Base-by-base conservation (phyloP, 1,140 invertebrate species). In the Drosophila bocki region DNA sequence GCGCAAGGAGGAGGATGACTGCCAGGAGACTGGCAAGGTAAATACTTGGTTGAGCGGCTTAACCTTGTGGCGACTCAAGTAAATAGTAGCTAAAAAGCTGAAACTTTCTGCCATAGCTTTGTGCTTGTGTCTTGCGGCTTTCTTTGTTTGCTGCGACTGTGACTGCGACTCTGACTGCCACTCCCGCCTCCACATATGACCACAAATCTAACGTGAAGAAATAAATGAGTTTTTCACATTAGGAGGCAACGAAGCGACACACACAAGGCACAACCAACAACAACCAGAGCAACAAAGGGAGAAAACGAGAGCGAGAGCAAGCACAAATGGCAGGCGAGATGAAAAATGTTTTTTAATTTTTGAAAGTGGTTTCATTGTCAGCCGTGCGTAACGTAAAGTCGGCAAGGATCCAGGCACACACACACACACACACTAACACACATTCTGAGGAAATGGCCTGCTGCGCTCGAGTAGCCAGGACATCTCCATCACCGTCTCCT, bases 321-420 rank as follows among this genome's bases (percentile, higher is more conserved):
- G 72, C 75, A 70, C 65, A 83, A 87, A 83, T 83, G 83, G 76
- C 72, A 88, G 77, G 64, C 82, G 81, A 90, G 84, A 92, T 92
- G 82, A 92, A 92, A 92, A 92, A 92, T 92, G 86, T 88, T 91
- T 92, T 91, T 92, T 92, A 92, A 92, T 92, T 92, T 92, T 92
- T 92, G 78, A 91, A 92, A 92, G 91, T 92, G 91, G 91, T 92
- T 92, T 87, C 80, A 92, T 92, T 92, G 91, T 92, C 82, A 92
- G 79, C 80, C 91, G 86, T 91, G 91, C 91, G 91, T 92, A 92
- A 91, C 80, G 85, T 91, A 77, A 85, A 79, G 72, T 86, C 82
- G 75, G 75, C 83, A 86, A 86, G 82, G 82, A 86, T 84, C 75
- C 78, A 64, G 56, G 47, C 64, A 64, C 51, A 51, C 59, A 64